These are phyloP conservation scores for Drosophila ercepeae DNA, from an alignment of 1,140 invertebrate genomes.

Conservation along the genomic window DNA sequence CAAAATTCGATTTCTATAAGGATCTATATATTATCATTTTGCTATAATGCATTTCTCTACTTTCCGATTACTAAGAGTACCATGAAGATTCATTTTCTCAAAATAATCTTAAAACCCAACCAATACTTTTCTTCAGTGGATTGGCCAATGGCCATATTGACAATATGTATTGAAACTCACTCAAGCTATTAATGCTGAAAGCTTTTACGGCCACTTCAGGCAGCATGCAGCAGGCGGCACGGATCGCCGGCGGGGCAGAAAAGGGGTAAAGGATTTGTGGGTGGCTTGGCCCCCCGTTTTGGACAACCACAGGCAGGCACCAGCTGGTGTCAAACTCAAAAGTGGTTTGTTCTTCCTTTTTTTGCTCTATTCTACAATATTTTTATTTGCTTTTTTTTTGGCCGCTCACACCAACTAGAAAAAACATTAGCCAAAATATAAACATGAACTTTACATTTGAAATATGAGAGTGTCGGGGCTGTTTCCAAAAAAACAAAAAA, in stretches of 20 bases:
- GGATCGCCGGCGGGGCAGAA: not conserved
- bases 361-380: constrained; percentile 29
- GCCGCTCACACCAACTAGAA: constrained; percentile 44
- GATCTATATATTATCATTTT: no score
- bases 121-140: constrained; percentile 12
- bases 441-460: constrained; percentile 77
- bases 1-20: not conserved
- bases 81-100: no score
- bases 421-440: constrained; percentile 83
- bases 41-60: no score
- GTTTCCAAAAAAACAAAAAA: constrained; percentile 1
- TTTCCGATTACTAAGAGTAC: no score
- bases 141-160: constrained; percentile 81
- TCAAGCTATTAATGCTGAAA: constrained; percentile 81
- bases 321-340: constrained; percentile 83
- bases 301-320: constrained; percentile 71
- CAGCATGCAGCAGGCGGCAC: constrained; percentile 55
- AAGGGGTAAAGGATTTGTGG: not conserved
- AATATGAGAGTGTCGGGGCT: constrained; percentile 56
- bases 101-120: no score
- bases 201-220: constrained; percentile 80
- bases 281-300: constrained; percentile 6
- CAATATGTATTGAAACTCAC: constrained; percentile 81
- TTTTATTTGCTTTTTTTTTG: constrained; percentile 34
- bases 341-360: constrained; percentile 72